These are phyloP conservation scores for Adrianichthys oophorus DNA, from an alignment of 2,797 vertebrate genomes.

Conservation along the genomic window DNA sequence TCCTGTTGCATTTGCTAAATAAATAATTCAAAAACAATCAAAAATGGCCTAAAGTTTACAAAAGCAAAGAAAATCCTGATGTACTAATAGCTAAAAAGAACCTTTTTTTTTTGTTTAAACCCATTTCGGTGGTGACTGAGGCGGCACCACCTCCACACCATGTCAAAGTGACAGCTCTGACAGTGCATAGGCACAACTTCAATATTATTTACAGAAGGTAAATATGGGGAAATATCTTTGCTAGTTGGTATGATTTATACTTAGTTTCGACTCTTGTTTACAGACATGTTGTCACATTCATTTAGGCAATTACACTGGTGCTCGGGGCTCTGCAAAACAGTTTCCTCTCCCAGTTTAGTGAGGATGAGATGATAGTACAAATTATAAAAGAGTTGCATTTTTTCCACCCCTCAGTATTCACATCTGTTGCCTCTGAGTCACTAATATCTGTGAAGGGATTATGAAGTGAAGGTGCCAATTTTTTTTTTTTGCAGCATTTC, in stretches of 20 bases:
- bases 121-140: constrained; percentile 55
- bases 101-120: constrained; percentile 57
- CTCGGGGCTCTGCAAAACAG: constrained; percentile 45
- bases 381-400: constrained; percentile 10
- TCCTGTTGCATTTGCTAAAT: constrained; percentile 30
- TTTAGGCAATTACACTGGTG: constrained; percentile 60
- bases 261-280: constrained; percentile 65
- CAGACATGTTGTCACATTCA: constrained; percentile 68
- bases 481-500: constrained; percentile 7
- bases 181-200: constrained; percentile 48
- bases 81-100: constrained; percentile 42
- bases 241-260: constrained; percentile 59
- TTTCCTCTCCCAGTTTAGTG: constrained; percentile 36
- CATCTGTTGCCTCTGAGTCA: constrained; percentile 29
- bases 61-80: constrained; percentile 32
- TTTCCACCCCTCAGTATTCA: constrained; percentile 9
- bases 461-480: constrained; percentile 23
- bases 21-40: constrained; percentile 29
- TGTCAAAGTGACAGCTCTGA: constrained; percentile 66
- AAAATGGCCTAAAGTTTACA: constrained; percentile 49
- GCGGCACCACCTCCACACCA: constrained; percentile 58
- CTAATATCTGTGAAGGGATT: constrained; percentile 34
- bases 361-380: constrained; percentile 33
- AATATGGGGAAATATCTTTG: constrained; percentile 58
- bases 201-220: constrained; percentile 66